phyloP scores from a whole-genome alignment of 1,140 invertebrate genomes.

The Hestina assimilis region DNA sequence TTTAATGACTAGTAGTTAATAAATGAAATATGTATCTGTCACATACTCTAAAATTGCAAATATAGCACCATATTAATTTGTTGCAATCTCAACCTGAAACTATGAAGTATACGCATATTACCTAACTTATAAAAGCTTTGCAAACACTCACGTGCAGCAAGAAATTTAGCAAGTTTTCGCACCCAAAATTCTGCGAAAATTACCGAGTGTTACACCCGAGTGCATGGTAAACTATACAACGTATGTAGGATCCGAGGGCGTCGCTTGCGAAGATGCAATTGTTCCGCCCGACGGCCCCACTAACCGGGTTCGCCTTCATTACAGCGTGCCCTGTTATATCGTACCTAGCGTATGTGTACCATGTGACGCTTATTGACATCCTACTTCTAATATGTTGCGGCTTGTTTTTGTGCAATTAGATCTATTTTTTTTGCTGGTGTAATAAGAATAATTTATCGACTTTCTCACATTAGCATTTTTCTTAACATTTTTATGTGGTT shows the following conservation, averaged over 20 bases:
- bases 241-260: conserved; percentile 22
- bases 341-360: conserved; percentile 22
- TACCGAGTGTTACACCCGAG: conserved; percentile 25
- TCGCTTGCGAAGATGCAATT: conserved; percentile 51
- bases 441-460: neutral
- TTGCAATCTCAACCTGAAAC: conserved; percentile 7
- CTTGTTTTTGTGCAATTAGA: neutral
- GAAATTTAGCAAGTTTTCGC: conserved; percentile 27
- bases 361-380: conserved; percentile 23
- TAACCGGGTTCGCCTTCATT: conserved; percentile 53
- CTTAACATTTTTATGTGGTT: no score
- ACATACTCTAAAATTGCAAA: neutral
- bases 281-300: conserved; percentile 43
- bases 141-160: conserved; percentile 14
- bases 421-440: neutral
- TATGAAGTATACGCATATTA: conserved; percentile 8
- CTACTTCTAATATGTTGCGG: neutral
- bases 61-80: neutral
- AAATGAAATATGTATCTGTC: no score
- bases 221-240: conserved; percentile 30
- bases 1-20: no score
- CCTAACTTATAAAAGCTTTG: conserved; percentile 10
- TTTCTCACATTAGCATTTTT: no score
- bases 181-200: conserved; percentile 34
- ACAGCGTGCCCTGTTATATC: conserved; percentile 26